phyloP scores from a whole-genome alignment of 2,888 invertebrate genomes.

The Ligdia adustata region DNA sequence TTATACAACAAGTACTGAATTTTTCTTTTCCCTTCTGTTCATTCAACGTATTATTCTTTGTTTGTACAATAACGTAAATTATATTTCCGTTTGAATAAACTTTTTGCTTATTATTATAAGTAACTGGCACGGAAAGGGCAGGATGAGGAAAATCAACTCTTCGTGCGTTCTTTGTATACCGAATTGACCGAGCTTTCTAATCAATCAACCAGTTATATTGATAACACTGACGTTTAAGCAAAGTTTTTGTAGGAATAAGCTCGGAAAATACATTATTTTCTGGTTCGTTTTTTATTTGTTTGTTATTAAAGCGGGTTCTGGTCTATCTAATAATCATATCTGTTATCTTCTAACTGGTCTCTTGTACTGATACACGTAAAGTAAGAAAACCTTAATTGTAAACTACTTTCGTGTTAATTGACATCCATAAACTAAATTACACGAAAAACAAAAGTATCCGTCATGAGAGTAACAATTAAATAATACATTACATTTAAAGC shows the following conservation, averaged over 20 bases:
- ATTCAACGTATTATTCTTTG: conserved; percentile 24
- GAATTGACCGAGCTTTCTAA: background rate
- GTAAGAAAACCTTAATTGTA: no score
- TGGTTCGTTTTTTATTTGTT: no score
- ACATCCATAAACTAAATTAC: conserved; percentile 9
- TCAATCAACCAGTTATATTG: no score
- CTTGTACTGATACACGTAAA: no score
- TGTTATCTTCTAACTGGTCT: no score
- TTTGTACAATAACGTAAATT: conserved; percentile 19
- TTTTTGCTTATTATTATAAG: conserved; percentile 17
- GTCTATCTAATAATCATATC: no score
- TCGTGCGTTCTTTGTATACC: background rate
- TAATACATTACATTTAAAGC: no score
- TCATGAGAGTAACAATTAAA: no score
- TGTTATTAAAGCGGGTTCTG: no score
- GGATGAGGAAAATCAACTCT: conserved; percentile 7
- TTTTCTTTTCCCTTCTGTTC: conserved; percentile 18
- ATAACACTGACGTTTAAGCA: no score
- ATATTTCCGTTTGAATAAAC: conserved; percentile 16
- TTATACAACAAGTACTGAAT: conserved; percentile 30
- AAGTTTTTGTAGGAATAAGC: no score
- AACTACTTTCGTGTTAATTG: background rate
- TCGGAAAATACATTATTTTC: no score
- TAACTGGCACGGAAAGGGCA: background rate
- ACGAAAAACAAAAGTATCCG: conserved; percentile 9